phyloP scores from a whole-genome alignment of 2,888 invertebrate species.

The Hirtodrosophila histrioides region DNA sequence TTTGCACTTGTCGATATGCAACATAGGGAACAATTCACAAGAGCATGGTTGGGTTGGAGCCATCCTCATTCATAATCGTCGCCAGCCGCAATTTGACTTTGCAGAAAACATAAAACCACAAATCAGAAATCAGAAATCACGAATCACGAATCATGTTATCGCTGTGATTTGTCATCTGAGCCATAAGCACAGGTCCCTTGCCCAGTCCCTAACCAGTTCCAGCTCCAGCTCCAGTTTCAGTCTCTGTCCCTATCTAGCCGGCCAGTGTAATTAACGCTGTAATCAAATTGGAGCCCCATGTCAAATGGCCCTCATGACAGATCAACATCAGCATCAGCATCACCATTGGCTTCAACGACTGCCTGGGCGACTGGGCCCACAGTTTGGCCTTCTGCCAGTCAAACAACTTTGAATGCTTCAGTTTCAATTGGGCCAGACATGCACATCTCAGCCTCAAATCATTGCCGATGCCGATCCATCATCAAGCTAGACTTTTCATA shows the following conservation, averaged over 20 bases:
- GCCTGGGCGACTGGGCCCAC: constrained; percentile 53
- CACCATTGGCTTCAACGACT: constrained; percentile 17
- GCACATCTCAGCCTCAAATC: constrained; percentile 45
- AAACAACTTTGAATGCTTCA: constrained; percentile 50
- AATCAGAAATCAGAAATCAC: constrained; percentile 50
- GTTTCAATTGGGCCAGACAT: constrained; percentile 47
- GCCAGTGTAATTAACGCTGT: constrained; percentile 74
- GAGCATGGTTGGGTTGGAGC: constrained; percentile 13
- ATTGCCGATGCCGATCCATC: constrained; percentile 54
- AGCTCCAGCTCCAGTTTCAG: neutral
- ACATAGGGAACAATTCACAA: constrained; percentile 26
- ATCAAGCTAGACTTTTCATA: constrained; percentile 37
- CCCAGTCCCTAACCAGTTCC: neutral
- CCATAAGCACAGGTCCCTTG: constrained; percentile 22
- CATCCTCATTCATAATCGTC: constrained; percentile 16
- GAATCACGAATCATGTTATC: constrained; percentile 75
- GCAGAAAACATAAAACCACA: constrained; percentile 58
- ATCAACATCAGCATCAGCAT: constrained; percentile 60
- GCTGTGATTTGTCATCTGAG: constrained; percentile 64
- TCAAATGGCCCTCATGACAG: constrained; percentile 70
- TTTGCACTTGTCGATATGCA: constrained; percentile 58
- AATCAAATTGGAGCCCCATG: constrained; percentile 68
- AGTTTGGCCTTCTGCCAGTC: constrained; percentile 60
- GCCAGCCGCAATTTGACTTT: constrained; percentile 40
- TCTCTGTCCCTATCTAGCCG: constrained; percentile 17